A percentile compares a stretch with the other conserved stretches of the same genome.
phyloP scores from a whole-genome alignment of 2,888 invertebrate species.

The Salpingus planirostris region DNA sequence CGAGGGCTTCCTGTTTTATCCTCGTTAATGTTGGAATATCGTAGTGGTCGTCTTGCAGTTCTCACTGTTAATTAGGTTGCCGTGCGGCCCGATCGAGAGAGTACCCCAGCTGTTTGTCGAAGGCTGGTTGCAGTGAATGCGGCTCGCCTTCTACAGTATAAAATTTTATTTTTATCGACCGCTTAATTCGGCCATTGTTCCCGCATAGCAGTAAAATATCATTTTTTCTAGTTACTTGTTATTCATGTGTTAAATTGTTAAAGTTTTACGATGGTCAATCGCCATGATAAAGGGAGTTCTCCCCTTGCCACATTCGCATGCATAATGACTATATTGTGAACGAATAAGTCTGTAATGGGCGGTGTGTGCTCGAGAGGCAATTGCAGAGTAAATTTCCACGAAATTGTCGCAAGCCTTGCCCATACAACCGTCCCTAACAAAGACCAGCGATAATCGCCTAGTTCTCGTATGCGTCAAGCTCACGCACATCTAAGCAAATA shows the following conservation, averaged over 20 bases:
- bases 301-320: conserved; percentile 2
- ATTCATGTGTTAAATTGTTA: conserved; percentile 13
- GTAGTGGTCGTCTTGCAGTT: not conserved
- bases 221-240: conserved; percentile 11
- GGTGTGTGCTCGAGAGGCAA: too few species aligned
- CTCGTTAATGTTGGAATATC: too few species aligned
- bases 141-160: conserved; percentile 4
- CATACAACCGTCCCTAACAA: too few species aligned
- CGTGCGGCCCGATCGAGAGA: conserved; percentile 2
- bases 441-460: too few species aligned
- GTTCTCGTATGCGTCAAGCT: too few species aligned
- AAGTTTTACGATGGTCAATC: conserved; percentile 7
- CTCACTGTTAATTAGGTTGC: conserved; percentile 4
- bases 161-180: conserved; percentile 8
- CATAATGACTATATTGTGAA: conserved; percentile 10
- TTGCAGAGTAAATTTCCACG: too few species aligned
- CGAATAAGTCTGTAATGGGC: conserved; percentile 5
- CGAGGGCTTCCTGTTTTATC: too few species aligned
- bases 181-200: conserved; percentile 10
- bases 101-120: conserved; percentile 1
- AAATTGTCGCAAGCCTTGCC: too few species aligned
- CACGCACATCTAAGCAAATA: too few species aligned
- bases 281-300: conserved; percentile 6
- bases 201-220: conserved; percentile 4
- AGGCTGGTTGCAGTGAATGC: conserved; percentile 6